Evolutionary conservation across 2,888 invertebrate species (phyloP), one percentile per base, ranked within the genome.

Genomic region (Trichopria drosophilae): DNA sequence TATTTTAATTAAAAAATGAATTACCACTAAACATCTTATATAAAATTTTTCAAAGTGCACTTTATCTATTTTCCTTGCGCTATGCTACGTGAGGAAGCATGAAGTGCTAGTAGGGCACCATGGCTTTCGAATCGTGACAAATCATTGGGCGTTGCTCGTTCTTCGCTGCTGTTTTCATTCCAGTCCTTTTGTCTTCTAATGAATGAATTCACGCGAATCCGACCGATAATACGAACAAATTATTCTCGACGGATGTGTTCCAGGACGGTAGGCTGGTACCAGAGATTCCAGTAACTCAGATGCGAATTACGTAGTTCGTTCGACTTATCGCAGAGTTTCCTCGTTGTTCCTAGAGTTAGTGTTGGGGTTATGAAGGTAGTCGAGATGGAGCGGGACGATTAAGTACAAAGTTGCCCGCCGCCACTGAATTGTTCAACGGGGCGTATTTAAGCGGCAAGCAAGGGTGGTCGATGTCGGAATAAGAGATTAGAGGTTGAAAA

Each of bases 261-360:
- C 22, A 18, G 6, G 15, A 22, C 10, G 15, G 9, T 6, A 6
- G 31, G n/a, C 13, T 40, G 47, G 39, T 39, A 28, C 52, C 23
- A 24, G 13, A 44, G 48, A 50, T 47, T 39, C 39, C 44, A 43
- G 55, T 58, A 63, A 60, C 59, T 59, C 58, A 36, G 50, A 40
- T 39, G 45, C 47, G 59, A 60, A 62, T 65, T 62, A 60, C 57
- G 48, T 60, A 60, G 55, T 63, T 62, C 63, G 51, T 50, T 44
- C 51, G 59, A 62, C 61, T 66, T 60, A 61, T 59, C 60, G 54
- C 26, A 23, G 54, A 62, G 55, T 60, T 61, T 57, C 39, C 51
- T 44, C 53, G 54, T 56, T 61, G 57, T 61, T 60, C 52, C 45
- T 34, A 40, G 54, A 59, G 59, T 58, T 59, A 57, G 54, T 50